Percentiles rank a stretch among this genome's conserved stretches.
Evolutionary conservation across 2,888 invertebrate species (phyloP).

Genomic region (Drosophila neotestacea): DNA sequence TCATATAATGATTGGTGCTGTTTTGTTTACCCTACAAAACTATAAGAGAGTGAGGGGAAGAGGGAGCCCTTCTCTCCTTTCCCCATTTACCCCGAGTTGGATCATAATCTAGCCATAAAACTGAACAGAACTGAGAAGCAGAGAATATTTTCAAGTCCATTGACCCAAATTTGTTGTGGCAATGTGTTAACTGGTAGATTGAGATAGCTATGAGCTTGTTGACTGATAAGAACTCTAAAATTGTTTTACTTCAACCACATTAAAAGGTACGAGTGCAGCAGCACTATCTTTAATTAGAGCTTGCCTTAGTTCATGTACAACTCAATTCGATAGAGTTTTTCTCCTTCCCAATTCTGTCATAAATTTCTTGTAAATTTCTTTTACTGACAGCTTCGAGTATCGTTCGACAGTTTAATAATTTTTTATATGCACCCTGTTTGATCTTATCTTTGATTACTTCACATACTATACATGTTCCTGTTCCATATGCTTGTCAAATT

Average conservation of each 20-base stretch:
- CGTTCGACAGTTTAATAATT: slow-evolving; percentile 73
- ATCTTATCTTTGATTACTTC: slow-evolving; percentile 42
- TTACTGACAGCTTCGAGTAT: slow-evolving; percentile 63
- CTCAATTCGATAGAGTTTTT: slow-evolving; percentile 35
- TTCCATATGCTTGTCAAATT: slow-evolving; percentile 70
- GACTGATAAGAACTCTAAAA: slow-evolving; percentile 63
- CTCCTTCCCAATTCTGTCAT: slow-evolving; percentile 22
- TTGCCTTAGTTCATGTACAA: slow-evolving; percentile 16
- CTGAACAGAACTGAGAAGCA: slow-evolving; percentile 24
- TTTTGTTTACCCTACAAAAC: slow-evolving; percentile 39
- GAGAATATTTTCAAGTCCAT: slow-evolving; percentile 66
- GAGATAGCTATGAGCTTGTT: slow-evolving; percentile 50
- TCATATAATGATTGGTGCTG: slow-evolving; percentile 58
- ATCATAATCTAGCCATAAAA: slow-evolving; percentile 50
- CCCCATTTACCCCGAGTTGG: background rate
- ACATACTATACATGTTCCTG: slow-evolving; percentile 13
- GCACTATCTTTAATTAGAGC: slow-evolving; percentile 51
- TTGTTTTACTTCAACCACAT: slow-evolving; percentile 26
- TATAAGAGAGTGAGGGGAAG: background rate
- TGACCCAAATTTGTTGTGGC: slow-evolving; percentile 65
- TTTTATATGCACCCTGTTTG: slow-evolving; percentile 50
- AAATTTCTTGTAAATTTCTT: slow-evolving; percentile 53
- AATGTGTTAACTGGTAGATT: slow-evolving; percentile 60
- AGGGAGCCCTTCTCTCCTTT: background rate
- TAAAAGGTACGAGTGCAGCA: slow-evolving; percentile 12